Evolutionary conservation across 2,888 invertebrate genomes (phyloP).

Genomic region (Pachliopta kotzebuea): DNA sequence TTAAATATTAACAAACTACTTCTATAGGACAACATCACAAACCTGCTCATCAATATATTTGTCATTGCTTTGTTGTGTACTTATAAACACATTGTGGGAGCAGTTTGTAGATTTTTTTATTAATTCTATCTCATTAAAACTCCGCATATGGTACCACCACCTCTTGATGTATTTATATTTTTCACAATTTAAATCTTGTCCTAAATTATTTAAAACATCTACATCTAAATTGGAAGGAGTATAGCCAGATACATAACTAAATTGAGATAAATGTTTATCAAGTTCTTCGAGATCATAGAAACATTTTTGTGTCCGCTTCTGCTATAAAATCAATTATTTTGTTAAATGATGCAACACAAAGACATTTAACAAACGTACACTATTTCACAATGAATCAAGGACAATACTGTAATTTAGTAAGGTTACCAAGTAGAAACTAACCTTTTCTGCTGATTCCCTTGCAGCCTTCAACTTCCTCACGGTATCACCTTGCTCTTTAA

Average conservation of each 20-base stretch:
- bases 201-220: conserved; percentile 56
- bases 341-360: conserved; percentile 28
- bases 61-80: conserved; percentile 43
- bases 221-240: conserved; percentile 75
- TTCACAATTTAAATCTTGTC: conserved; percentile 51
- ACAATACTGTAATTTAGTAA: background rate
- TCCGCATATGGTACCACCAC: conserved; percentile 83
- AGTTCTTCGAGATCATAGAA: conserved; percentile 53
- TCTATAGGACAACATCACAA: conserved; percentile 40
- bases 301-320: conserved; percentile 40
- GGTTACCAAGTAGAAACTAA: conserved; percentile 49
- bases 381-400: background rate
- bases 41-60: conserved; percentile 56
- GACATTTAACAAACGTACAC: background rate
- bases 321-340: conserved; percentile 53
- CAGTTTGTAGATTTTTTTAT: conserved; percentile 56
- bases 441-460: conserved; percentile 89
- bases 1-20: conserved; percentile 32
- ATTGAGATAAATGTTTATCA: conserved; percentile 69
- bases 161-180: conserved; percentile 74
- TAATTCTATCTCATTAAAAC: conserved; percentile 77
- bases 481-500: conserved; percentile 86
- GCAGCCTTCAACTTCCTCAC: conserved; percentile 90
- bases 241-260: conserved; percentile 81
- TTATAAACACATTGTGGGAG: conserved; percentile 45